phyloP scores from a whole-genome alignment of 2,797 vertebrate genomes.

The Gymnoscopelus braueri region DNA sequence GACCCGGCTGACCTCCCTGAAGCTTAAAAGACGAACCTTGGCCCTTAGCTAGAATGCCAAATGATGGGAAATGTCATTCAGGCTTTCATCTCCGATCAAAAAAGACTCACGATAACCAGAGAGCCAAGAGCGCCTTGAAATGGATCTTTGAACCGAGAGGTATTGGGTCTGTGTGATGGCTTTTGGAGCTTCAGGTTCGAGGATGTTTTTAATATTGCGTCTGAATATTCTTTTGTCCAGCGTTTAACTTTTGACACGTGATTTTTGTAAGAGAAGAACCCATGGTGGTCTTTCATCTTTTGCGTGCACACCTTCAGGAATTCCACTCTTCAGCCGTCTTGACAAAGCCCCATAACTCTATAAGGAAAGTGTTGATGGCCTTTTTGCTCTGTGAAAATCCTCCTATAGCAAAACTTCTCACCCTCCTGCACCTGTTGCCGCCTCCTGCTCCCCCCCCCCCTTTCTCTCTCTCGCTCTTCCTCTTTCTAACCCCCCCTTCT shows the following conservation, averaged over 20 bases:
- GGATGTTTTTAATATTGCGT: not conserved
- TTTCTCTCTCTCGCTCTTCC: too few relatives aligned
- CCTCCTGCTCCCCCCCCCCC: not conserved
- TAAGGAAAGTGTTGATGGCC: conserved; percentile 7
- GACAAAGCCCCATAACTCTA: not conserved
- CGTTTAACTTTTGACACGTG: too few relatives aligned
- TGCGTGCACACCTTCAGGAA: not conserved
- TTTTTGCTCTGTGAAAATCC: conserved; percentile 17
- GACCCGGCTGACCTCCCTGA: conserved; percentile 32
- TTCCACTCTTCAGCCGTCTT: too few relatives aligned
- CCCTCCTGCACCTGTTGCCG: conserved; percentile 5
- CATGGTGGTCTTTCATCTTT: not conserved
- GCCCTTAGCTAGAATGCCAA: conserved; percentile 10
- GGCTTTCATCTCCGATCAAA: conserved; percentile 20
- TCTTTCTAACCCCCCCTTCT: too few relatives aligned
- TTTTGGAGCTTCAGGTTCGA: too few relatives aligned
- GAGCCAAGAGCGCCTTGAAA: not conserved
- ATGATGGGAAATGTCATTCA: conserved; percentile 9
- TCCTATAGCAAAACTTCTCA: not conserved
- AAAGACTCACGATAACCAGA: not conserved
- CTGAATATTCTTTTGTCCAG: not conserved
- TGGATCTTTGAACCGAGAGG: not conserved
- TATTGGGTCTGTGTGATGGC: too few relatives aligned
- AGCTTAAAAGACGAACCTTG: conserved; percentile 26
- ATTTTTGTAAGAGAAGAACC: too few relatives aligned